Evolutionary conservation across 64 coral and sea anemone species (phyloP), one percentile per base, ranked within the genome.

Genomic region (Porites lutea): DNA sequence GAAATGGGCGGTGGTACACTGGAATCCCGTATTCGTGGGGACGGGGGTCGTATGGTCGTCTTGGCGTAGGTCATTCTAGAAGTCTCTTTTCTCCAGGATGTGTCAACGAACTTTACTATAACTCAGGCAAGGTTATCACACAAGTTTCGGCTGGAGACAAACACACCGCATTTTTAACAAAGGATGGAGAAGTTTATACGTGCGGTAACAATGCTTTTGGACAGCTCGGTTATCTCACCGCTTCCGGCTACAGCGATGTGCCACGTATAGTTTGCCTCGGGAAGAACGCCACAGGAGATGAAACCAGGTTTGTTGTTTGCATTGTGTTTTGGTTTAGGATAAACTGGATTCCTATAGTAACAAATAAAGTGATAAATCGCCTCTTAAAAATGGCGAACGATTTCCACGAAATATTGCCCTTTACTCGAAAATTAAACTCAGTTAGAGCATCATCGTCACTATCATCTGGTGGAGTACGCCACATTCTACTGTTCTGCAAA

Each of bases 151-250:
- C 90, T 61, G 95, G 95, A 10, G 20, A 46, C 51, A 93, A 92
- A 47, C 95, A 96, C 65, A 78, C 86, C 5, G 95, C 90, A 4
- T 93, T 96, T 86, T 74, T 93, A 43, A 93, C 95, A 0, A 75
- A 88, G 11, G 52, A 96, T 16, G 95, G 95, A 52, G 64, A 89
- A 19, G 90, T 96, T 48, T 96, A 79, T 49, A 96, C 95, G 6
- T 96, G 95, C 74, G 95, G 95, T 9, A 86, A n/a, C 75, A 96
- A 96, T 88, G 13, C 68, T 20, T 78, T 61, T 48, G 95, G 95
- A 50, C 95, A 96, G 73, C 86, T 96, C n/a, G 95, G 95, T 19
- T 96, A 96, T 47, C 74, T 82, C 9, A 89, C 86, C 50, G 45
- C 64, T 1, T 22, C 15, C 8, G 27, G n/a, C 12, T 13, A 74